Evolutionary conservation across 2,888 invertebrate species (phyloP).

Genomic region (Drosophila mayaguana): DNA sequence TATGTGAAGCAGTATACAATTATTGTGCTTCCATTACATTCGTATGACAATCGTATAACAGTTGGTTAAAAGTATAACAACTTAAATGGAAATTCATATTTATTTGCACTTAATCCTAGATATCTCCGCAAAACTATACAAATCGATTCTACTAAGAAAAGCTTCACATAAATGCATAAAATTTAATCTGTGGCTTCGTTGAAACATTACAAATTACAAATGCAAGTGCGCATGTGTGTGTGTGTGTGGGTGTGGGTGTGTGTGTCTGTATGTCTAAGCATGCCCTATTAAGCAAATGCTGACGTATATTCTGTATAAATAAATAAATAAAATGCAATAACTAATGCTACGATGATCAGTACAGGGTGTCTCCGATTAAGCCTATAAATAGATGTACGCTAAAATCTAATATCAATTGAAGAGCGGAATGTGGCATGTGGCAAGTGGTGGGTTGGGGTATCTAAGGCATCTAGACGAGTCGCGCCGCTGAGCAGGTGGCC

Average conservation of each 20-base stretch:
- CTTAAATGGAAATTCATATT: slow-evolving; percentile 7
- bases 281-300: not conserved
- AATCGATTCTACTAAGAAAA: not conserved
- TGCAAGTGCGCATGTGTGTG: slow-evolving; percentile 7
- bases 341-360: slow-evolving; percentile 51
- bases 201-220: slow-evolving; percentile 44
- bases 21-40: too few species aligned
- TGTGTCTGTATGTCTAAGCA: not conserved
- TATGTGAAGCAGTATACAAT: not conserved
- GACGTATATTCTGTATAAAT: slow-evolving; percentile 35
- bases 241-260: slow-evolving; percentile 18
- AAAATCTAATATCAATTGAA: slow-evolving; percentile 22
- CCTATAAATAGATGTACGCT: slow-evolving; percentile 7
- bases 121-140: not conserved
- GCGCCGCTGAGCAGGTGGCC: slow-evolving; percentile 49
- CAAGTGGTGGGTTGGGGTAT: not conserved
- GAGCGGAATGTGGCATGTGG: not conserved
- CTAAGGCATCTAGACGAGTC: slow-evolving; percentile 28
- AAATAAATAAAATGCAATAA: slow-evolving; percentile 48
- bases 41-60: not conserved
- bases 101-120: slow-evolving; percentile 26
- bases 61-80: not conserved
- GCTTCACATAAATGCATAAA: slow-evolving; percentile 53
- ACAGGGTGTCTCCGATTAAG: slow-evolving; percentile 29
- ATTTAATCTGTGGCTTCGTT: slow-evolving; percentile 72